Percentiles rank a stretch among this genome's conserved stretches.
Evolutionary conservation across 2,113 vertebrate species (phyloP).

Genomic region (Chaetorhynchus papuensis): DNA sequence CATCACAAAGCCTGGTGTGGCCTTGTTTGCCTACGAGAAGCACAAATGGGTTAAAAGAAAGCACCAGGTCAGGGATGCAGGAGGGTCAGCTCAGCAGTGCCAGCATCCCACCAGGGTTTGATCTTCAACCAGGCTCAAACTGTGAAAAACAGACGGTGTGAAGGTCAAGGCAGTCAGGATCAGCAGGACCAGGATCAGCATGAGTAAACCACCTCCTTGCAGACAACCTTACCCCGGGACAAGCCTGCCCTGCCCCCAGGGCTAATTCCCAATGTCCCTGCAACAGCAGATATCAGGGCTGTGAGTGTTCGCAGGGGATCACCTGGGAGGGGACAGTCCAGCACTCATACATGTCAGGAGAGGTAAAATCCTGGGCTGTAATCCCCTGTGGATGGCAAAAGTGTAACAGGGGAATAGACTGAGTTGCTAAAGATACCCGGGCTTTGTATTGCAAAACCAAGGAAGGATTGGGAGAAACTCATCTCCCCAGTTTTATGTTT

Average conservation of each 20-base stretch:
- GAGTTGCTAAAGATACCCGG: neutral
- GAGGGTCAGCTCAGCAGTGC: neutral
- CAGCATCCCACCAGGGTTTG: neutral
- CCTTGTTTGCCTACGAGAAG: neutral
- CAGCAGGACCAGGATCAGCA: neutral
- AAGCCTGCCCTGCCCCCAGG: neutral
- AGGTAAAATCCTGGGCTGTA: neutral
- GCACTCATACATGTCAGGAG: neutral
- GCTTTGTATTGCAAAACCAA: neutral
- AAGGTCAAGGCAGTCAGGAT: neutral
- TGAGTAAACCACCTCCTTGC: neutral
- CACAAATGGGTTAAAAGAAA: neutral
- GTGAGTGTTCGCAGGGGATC: neutral
- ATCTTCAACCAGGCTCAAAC: neutral
- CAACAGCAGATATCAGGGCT: rapidly evolving
- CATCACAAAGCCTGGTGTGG: neutral
- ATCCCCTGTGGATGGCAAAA: neutral
- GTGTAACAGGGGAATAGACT: neutral
- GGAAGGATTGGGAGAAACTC: neutral
- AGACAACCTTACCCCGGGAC: neutral
- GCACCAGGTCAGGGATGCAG: neutral
- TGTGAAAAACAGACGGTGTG: neutral
- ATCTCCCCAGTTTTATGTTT: neutral
- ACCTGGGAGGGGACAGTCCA: neutral
- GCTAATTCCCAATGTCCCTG: neutral